These are phyloP conservation scores for Hormaphis cornu DNA, from an alignment of 1,140 invertebrate genomes.

Conservation along the genomic window DNA sequence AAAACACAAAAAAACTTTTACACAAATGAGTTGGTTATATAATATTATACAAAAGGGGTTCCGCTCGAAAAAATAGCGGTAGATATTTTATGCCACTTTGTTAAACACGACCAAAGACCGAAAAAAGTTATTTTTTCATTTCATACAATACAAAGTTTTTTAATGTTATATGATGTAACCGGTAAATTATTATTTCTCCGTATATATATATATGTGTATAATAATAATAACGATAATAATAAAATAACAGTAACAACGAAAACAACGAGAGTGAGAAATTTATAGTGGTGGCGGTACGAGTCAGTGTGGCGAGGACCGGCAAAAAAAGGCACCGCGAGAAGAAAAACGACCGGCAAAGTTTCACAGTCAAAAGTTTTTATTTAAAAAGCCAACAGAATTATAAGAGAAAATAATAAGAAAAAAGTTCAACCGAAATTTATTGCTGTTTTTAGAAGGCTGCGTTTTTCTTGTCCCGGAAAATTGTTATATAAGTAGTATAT, in stretches of 20 bases:
- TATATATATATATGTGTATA: background rate
- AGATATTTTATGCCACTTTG: constrained; percentile 19
- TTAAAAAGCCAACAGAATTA: constrained; percentile 22
- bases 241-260: constrained; percentile 20
- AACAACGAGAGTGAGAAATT: constrained; percentile 11
- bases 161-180: constrained; percentile 22
- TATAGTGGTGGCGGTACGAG: constrained; percentile 9
- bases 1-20: background rate
- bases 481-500: too few relatives aligned
- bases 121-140: constrained; percentile 26
- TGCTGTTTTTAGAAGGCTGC: constrained; percentile 13
- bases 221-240: constrained; percentile 20
- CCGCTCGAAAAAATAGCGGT: background rate
- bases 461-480: constrained; percentile 18
- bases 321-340: constrained; percentile 20
- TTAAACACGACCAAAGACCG: constrained; percentile 25
- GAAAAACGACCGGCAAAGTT: constrained; percentile 30
- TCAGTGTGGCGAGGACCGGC: background rate
- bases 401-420: constrained; percentile 27
- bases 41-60: constrained; percentile 16
- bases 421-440: constrained; percentile 31
- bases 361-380: constrained; percentile 29
- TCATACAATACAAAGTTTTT: constrained; percentile 14
- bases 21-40: constrained; percentile 14
- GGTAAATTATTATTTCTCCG: constrained; percentile 30